Base-by-base conservation (phyloP, 2,113 vertebrate genomes). In the Anoura caudifer region DNA sequence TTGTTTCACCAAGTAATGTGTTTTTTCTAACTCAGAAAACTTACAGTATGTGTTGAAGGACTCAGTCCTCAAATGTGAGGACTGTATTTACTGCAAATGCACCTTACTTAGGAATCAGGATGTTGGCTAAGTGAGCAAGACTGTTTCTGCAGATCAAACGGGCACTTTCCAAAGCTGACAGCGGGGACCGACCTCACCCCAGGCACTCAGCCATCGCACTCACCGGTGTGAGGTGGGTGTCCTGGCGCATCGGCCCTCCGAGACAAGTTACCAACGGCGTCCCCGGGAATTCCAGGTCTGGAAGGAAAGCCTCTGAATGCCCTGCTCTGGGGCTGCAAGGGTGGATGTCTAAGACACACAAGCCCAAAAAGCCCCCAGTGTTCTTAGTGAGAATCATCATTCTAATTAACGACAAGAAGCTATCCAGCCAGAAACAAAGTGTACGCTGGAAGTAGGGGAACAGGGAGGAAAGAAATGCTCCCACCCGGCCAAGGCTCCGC, bases 21-120 rank as follows among this genome's bases (percentile, higher is more conserved):
- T 75, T 84, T 83, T 93, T 92, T 31, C 87, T 45, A 88, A 95
- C 38, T 56, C 31, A 28, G 36, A 94, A 87, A 87, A 67, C 41
- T 76, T 43, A 52, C 61, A 92, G 36, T 12, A 19, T 28, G 11
- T 54, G 19, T 79, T 31, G 61, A 94, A 94, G 52, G 84, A 28
- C 45, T 95, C 50, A 36, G 20, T 77, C 45, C 28, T 94, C 87
- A 65, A 59, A 7, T 45, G 41, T 38, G 52, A 92, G 43, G 50
- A 17, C 56, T 38, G 3, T 7, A 59, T 11, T 85, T 63, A 79
- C 10, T 6, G 13, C 80, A 87, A 63, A 31, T 28, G 59, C 67
- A 16, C 52, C 56, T 63, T 15, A 38, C 8, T 65, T 47, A 43
- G n/a, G 72, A 59, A 54, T 52, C 54, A 70, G 63, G 33, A 59